Evolutionary conservation across 2,797 vertebrate genomes (phyloP).

Genomic region (Liparis tanakae): DNA sequence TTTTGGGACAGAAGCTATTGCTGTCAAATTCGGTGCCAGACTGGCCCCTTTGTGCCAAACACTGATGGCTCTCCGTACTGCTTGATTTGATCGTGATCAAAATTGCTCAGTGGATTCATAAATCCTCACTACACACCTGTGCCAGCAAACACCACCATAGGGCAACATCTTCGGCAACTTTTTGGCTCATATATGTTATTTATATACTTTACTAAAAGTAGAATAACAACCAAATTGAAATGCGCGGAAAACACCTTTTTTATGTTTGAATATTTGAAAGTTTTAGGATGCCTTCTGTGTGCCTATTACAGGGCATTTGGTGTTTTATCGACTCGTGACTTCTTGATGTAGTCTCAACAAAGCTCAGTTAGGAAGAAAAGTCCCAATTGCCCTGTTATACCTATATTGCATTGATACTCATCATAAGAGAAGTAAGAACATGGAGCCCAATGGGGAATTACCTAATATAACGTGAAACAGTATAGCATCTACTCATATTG

Average conservation of each 20-base stretch:
- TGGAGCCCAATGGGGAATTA: too few relatives aligned
- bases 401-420: background rate
- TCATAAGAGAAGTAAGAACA: background rate
- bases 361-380: background rate
- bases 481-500: too few relatives aligned
- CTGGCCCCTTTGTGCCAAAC: constrained; percentile 11
- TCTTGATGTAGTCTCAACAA: background rate
- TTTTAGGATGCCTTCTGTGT: background rate
- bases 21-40: constrained; percentile 17
- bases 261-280: background rate
- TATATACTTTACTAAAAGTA: background rate
- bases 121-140: background rate
- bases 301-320: background rate
- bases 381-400: background rate
- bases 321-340: background rate
- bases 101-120: constrained; percentile 5
- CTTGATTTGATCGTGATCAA: constrained; percentile 21
- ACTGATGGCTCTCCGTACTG: background rate
- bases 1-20: constrained; percentile 20
- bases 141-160: background rate
- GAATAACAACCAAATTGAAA: background rate
- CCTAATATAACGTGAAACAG: too few relatives aligned
- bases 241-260: background rate
- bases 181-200: constrained; percentile 4
- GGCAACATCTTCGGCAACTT: background rate